These are phyloP conservation scores for Lepidurus arcticus DNA, from an alignment of 1,140 invertebrate genomes.

Conservation along the genomic window DNA sequence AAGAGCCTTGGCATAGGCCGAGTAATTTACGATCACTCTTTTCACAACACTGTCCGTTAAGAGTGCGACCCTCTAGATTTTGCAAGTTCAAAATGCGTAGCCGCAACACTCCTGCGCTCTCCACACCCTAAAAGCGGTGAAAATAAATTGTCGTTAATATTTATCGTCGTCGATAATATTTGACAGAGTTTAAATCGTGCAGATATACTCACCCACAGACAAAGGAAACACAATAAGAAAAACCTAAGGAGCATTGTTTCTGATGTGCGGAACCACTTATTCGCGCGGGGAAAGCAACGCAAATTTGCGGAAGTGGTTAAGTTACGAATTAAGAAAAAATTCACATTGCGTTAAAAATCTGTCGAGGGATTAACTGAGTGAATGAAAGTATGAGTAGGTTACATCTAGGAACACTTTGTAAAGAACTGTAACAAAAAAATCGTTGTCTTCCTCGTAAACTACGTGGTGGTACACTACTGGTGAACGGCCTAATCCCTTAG, in stretches of 20 bases:
- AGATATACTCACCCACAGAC: background rate
- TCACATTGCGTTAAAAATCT: no score
- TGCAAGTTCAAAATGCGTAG: background rate
- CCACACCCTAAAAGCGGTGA: background rate
- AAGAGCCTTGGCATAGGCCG: background rate
- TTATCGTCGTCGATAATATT: background rate
- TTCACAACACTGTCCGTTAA: conserved; percentile 3
- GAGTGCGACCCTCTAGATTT: background rate
- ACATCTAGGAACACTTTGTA: no score
- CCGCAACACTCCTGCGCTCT: background rate
- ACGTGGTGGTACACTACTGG: background rate
- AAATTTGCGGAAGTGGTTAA: no score
- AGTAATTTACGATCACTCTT: background rate
- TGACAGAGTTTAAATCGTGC: no score
- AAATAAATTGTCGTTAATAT: background rate
- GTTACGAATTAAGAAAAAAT: no score
- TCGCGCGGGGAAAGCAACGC: no score
- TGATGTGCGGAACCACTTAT: no score
- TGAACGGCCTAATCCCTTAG: background rate
- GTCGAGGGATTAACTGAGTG: no score
- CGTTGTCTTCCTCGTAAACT: background rate
- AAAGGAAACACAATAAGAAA: background rate
- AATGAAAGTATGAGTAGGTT: no score
- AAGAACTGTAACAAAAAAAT: background rate
- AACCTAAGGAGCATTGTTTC: no score